These are phyloP conservation scores for Wasmannia auropunctata DNA, from an alignment of 1,140 invertebrate species.

Conservation along the genomic window DNA sequence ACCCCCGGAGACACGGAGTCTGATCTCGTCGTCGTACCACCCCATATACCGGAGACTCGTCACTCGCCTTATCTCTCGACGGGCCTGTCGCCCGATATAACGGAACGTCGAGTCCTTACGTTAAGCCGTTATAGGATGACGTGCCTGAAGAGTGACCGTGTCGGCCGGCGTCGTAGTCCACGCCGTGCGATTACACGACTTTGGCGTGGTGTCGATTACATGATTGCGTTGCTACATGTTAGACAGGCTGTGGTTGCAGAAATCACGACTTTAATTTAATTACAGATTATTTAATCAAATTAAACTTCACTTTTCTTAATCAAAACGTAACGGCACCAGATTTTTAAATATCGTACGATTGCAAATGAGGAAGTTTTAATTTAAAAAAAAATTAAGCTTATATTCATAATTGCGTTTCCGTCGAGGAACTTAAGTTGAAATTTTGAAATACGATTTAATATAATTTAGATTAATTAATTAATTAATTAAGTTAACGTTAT, in stretches of 20 bases:
- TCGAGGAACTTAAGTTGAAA: not conserved
- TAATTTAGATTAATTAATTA: too few relatives aligned
- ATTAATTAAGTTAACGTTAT: too few relatives aligned
- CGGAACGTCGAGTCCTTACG: constrained; percentile 63
- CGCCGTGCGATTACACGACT: constrained; percentile 42
- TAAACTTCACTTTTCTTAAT: not conserved
- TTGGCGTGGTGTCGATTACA: constrained; percentile 44
- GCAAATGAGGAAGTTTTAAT: not conserved
- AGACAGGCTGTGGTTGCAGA: not conserved
- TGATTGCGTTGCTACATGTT: constrained; percentile 3
- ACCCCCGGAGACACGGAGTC: constrained; percentile 77
- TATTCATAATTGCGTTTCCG: not conserved
- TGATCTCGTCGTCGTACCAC: constrained; percentile 73
- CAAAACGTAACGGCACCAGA: not conserved
- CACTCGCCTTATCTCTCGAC: constrained; percentile 77
- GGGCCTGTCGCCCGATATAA: constrained; percentile 63
- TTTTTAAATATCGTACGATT: not conserved
- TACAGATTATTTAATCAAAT: not conserved
- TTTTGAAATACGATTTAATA: not conserved
- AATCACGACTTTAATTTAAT: not conserved
- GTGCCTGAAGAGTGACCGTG: constrained; percentile 50
- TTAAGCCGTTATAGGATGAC: constrained; percentile 48
- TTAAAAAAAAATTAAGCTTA: not conserved
- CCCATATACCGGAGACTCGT: constrained; percentile 74
- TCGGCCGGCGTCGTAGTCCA: constrained; percentile 30